A percentile compares a stretch with the other conserved stretches of the same genome.
Conservation (phyloP, 2,113 vertebrate genomes). For the Vulpes ferrilata region DNA sequence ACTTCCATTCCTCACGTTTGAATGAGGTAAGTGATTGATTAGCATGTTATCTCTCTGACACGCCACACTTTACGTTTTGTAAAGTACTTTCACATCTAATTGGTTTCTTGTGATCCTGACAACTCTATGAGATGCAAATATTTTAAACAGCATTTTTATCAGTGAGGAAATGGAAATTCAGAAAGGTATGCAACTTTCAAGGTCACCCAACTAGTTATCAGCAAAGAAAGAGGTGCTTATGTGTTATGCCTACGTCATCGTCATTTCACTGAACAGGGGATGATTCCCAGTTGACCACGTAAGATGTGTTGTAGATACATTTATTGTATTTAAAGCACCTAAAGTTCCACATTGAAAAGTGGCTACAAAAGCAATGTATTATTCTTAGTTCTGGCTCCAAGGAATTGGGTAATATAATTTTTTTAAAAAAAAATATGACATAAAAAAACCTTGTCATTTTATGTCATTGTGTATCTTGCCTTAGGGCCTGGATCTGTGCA, state of each 20-base stretch:
- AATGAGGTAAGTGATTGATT: not conserved
- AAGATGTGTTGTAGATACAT: not conserved
- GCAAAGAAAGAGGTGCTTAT: slow-evolving; percentile 9
- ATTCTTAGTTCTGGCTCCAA: slow-evolving; percentile 16
- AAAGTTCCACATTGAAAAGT: slow-evolving; percentile 8
- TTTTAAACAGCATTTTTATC: slow-evolving; percentile 33
- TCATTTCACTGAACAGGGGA: not conserved
- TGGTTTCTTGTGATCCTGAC: slow-evolving; percentile 36
- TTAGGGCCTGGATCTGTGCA: not conserved
- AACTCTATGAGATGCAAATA: not conserved
- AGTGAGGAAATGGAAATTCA: slow-evolving; percentile 39
- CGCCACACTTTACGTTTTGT: not conserved
- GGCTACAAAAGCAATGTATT: not conserved
- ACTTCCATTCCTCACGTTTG: not conserved
- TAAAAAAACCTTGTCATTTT: not conserved
- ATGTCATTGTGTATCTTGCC: not conserved
- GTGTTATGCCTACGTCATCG: not conserved
- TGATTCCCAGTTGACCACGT: not conserved
- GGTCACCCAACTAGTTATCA: slow-evolving; percentile 33
- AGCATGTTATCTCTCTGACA: not conserved
- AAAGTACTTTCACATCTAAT: slow-evolving; percentile 52
- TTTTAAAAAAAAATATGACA: not conserved
- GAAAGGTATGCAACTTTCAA: slow-evolving; percentile 31
- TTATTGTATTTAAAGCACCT: not conserved
- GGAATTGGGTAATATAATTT: slow-evolving; percentile 30